These are phyloP conservation scores for Phalera bucephala DNA, from an alignment of 2,888 invertebrate genomes.

Conservation along the genomic window DNA sequence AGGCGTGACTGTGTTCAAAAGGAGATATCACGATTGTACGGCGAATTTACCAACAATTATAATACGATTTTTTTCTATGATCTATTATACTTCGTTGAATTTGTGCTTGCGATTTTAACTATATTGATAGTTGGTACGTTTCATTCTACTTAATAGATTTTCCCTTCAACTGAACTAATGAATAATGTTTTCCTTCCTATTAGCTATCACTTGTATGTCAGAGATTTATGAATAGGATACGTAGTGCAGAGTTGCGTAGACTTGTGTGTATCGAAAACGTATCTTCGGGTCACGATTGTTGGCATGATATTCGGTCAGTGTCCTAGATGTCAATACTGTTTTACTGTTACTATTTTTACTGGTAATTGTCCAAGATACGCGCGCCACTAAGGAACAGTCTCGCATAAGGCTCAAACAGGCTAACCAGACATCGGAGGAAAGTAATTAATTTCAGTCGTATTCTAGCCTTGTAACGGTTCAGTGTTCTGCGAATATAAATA, in stretches of 20 bases:
- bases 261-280: slow-evolving; percentile 18
- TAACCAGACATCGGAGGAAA: slow-evolving; percentile 58
- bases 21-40: no score
- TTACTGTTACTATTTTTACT: slow-evolving; percentile 73
- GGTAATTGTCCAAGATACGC: slow-evolving; percentile 74
- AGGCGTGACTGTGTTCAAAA: no score
- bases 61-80: no score
- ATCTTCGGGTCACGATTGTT: slow-evolving; percentile 51
- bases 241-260: neutral
- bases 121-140: no score
- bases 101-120: no score
- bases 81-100: no score
- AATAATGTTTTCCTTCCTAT: no score
- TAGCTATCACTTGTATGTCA: no score
- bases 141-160: no score
- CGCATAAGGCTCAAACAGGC: slow-evolving; percentile 40
- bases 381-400: slow-evolving; percentile 58
- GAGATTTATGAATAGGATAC: neutral
- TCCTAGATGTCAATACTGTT: slow-evolving; percentile 72
- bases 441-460: slow-evolving; percentile 71
- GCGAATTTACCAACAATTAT: no score
- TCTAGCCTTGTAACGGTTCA: slow-evolving; percentile 57
- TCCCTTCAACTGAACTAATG: no score
- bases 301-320: slow-evolving; percentile 73
- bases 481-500: slow-evolving; percentile 68